phyloP scores from a whole-genome alignment of 2,888 invertebrate genomes.

The Deilephila porcellus region DNA sequence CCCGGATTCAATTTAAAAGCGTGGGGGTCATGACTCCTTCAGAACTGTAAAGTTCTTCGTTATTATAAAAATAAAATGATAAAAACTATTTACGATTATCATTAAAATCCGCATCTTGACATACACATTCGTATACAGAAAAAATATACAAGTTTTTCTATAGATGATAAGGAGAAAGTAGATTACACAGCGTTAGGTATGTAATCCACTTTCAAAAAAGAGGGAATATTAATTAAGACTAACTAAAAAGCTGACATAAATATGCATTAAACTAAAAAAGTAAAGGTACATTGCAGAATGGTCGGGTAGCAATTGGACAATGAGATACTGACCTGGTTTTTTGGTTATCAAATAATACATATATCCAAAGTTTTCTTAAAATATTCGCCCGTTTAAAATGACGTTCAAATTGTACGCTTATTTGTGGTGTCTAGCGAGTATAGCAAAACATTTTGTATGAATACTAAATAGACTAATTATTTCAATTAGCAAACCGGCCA shows the following conservation, averaged over 20 bases:
- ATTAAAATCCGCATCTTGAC: neutral
- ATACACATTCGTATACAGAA: neutral
- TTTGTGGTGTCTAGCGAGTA: neutral
- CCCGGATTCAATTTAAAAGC: neutral
- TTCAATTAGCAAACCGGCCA: neutral
- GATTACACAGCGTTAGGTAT: neutral
- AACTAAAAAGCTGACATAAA: conserved; percentile 36
- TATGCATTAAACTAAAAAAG: conserved; percentile 35
- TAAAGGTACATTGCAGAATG: conserved; percentile 76
- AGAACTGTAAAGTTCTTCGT: neutral
- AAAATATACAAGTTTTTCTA: neutral
- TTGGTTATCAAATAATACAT: conserved; percentile 30
- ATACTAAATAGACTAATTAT: neutral
- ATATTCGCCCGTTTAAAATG: too few relatives aligned
- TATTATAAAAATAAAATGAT: neutral
- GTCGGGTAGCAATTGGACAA: conserved; percentile 67
- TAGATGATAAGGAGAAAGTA: neutral
- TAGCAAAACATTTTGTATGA: neutral
- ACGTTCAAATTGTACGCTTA: neutral
- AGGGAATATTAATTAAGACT: conserved; percentile 31
- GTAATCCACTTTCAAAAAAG: neutral
- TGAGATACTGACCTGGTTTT: conserved; percentile 37
- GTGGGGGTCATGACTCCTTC: neutral
- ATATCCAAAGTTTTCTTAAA: neutral
- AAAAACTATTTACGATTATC: neutral